Percentiles rank a stretch among this genome's conserved stretches.
Evolutionary conservation across 2,113 vertebrate genomes (phyloP).

Genomic region (Zeus faber): DNA sequence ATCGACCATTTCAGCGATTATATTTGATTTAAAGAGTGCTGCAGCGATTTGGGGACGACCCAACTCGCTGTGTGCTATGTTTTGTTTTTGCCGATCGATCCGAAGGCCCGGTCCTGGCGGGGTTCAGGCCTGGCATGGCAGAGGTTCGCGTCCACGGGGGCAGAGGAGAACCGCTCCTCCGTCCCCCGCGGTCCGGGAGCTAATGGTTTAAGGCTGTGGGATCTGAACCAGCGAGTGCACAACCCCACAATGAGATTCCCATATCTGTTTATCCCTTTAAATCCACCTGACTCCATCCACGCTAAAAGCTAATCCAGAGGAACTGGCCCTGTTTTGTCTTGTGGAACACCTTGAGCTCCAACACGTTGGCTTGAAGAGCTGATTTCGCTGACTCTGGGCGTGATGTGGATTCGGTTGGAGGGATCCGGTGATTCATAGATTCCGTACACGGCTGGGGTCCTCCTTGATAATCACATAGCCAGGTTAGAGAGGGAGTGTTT

Average conservation of each 20-base stretch:
- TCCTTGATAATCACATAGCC: conserved; percentile 18
- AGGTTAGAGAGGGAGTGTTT: not conserved
- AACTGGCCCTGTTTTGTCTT: conserved; percentile 56
- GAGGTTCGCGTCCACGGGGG: conserved; percentile 41
- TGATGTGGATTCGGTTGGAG: conserved; percentile 5
- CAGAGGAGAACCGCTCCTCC: no score
- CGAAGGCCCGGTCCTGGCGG: no score
- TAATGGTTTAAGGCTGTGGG: conserved; percentile 35
- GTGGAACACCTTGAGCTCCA: conserved; percentile 35
- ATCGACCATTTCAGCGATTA: no score
- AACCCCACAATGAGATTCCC: conserved; percentile 45
- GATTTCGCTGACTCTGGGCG: conserved; percentile 39
- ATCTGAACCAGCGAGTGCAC: conserved; percentile 23
- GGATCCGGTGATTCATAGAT: not conserved
- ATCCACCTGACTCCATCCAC: conserved; percentile 56
- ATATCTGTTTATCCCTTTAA: conserved; percentile 59
- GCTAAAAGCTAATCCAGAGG: conserved; percentile 52
- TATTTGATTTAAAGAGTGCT: no score
- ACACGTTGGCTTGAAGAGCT: conserved; percentile 41
- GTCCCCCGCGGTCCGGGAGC: no score
- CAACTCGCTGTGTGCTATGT: no score
- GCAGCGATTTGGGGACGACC: no score
- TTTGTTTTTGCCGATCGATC: no score
- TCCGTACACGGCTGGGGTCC: not conserved
- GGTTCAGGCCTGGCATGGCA: conserved; percentile 7